phyloP scores from a whole-genome alignment of 2,797 vertebrate species.

The Fratercula arctica region DNA sequence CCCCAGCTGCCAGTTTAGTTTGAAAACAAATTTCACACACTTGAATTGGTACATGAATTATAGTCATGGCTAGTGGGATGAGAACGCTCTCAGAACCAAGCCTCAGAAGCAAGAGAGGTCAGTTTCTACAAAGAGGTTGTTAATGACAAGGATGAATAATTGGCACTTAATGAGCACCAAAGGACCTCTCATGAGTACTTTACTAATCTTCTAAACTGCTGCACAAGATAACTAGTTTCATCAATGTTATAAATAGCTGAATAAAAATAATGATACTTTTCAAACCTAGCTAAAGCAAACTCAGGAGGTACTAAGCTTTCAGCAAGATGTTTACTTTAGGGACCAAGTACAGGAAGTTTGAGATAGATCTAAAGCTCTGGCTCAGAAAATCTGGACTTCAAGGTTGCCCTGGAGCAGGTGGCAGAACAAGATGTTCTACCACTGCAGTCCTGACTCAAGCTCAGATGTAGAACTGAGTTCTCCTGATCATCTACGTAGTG shows the following conservation, averaged over 20 bases:
- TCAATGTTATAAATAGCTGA: neutral
- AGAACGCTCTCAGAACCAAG: neutral
- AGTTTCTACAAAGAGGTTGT: neutral
- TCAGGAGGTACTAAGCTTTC: neutral
- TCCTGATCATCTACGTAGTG: neutral
- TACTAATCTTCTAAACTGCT: neutral
- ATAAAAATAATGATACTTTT: neutral
- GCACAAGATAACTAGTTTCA: neutral
- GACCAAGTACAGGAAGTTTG: neutral
- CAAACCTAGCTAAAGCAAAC: neutral
- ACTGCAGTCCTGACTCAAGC: neutral
- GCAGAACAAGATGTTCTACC: neutral
- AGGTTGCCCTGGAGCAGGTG: neutral
- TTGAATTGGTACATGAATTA: neutral
- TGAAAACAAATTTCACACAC: constrained; percentile 54
- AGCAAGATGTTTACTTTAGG: neutral
- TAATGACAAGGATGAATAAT: constrained; percentile 11
- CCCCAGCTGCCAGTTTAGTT: neutral
- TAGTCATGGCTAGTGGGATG: neutral
- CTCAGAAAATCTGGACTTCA: neutral
- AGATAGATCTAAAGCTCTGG: neutral
- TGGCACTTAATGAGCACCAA: neutral
- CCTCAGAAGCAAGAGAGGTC: neutral
- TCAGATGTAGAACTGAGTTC: neutral
- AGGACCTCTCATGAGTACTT: neutral